These are phyloP conservation scores for Idaea straminata DNA, from an alignment of 2,888 invertebrate genomes.

Conservation along the genomic window DNA sequence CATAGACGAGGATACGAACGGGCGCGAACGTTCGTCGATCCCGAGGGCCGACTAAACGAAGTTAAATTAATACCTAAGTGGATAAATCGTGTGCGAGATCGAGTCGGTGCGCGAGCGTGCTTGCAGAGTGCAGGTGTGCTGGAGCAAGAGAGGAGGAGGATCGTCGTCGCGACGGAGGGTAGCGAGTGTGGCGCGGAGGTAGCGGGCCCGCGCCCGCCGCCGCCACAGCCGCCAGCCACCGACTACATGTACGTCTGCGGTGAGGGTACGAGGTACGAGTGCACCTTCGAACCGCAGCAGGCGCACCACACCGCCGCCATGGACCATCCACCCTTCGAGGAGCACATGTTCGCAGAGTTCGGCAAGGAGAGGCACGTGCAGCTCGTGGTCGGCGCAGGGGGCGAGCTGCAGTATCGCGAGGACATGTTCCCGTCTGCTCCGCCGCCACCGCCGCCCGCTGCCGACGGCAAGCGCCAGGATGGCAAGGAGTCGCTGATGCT, in stretches of 20 bases:
- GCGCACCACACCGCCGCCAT: conserved; percentile 55
- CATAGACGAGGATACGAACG: conserved; percentile 74
- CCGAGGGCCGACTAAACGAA: conserved; percentile 69
- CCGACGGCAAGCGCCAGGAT: conserved; percentile 65
- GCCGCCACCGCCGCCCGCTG: conserved; percentile 8
- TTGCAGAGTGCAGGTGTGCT: conserved; percentile 15
- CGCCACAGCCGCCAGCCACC: conserved; percentile 62
- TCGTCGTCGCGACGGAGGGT: conserved; percentile 64
- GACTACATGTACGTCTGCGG: conserved; percentile 76
- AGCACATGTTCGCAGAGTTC: conserved; percentile 89
- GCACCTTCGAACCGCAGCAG: conserved; percentile 57
- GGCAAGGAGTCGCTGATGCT: conserved; percentile 55
- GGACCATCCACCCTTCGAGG: conserved; percentile 87
- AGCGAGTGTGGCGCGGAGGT: conserved; percentile 71
- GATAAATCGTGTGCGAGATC: conserved; percentile 49
- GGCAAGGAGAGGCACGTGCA: conserved; percentile 77
- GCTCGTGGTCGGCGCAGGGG: conserved; percentile 73
- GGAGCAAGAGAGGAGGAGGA: conserved; percentile 35
- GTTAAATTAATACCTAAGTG: conserved; percentile 70
- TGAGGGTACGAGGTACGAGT: conserved; percentile 67
- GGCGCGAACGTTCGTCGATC: conserved; percentile 72
- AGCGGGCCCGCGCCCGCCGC: conserved; percentile 72
- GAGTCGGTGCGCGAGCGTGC: conserved; percentile 36
- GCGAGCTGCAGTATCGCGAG: conserved; percentile 75
- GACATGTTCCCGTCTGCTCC: conserved; percentile 61